Evolutionary conservation across 2,888 invertebrate species (phyloP).

Genomic region (Cremastobaeus sp.): DNA sequence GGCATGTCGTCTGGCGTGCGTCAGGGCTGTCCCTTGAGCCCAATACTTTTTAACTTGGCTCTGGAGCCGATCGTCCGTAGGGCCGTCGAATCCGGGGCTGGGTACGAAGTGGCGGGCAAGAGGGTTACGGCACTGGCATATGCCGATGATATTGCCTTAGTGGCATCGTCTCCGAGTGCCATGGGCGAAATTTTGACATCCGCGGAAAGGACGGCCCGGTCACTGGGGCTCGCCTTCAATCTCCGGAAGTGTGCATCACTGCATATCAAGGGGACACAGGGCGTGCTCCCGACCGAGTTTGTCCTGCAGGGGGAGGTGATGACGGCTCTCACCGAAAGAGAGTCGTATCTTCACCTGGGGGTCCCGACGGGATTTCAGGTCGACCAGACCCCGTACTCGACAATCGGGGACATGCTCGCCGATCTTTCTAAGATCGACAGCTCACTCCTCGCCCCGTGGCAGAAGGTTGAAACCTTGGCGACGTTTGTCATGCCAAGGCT

Average conservation of each 20-base stretch:
- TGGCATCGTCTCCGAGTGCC: constrained; percentile 39
- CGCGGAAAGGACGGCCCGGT: constrained; percentile 31
- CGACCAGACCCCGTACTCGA: constrained; percentile 46
- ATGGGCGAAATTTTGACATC: constrained; percentile 50
- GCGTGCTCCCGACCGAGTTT: constrained; percentile 2
- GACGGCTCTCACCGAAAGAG: not conserved
- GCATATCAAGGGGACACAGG: constrained; percentile 3
- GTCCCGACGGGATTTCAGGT: constrained; percentile 39
- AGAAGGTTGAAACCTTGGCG: constrained; percentile 52
- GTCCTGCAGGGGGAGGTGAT: not conserved
- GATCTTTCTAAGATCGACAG: constrained; percentile 29
- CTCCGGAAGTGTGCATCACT: constrained; percentile 17
- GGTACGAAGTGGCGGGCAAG: constrained; percentile 31
- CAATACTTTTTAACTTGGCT: constrained; percentile 37
- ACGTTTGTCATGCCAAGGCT: constrained; percentile 63
- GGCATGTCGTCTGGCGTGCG: constrained; percentile 67
- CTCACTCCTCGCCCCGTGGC: constrained; percentile 62
- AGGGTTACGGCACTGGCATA: constrained; percentile 40
- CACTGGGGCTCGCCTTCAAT: constrained; percentile 61
- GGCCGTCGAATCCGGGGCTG: constrained; percentile 3
- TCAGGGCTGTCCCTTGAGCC: constrained; percentile 70
- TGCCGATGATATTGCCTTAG: constrained; percentile 52
- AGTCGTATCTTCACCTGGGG: constrained; percentile 23
- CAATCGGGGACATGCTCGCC: constrained; percentile 20
- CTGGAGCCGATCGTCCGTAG: constrained; percentile 64